Evolutionary conservation across 2,113 vertebrate genomes (phyloP).

Genomic region (Carassius auratus): DNA sequence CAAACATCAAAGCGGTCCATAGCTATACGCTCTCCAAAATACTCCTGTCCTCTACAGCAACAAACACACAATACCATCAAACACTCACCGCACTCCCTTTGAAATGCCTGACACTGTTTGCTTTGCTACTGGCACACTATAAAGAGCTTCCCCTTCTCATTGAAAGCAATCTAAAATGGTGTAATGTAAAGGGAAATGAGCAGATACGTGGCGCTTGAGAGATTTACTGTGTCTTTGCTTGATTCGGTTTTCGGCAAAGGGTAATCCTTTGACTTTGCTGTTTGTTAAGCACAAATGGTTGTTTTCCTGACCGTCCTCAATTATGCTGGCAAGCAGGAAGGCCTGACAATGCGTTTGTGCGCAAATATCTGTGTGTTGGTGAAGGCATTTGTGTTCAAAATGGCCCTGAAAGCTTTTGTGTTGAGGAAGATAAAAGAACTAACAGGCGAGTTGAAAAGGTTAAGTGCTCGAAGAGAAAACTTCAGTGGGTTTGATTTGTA

Average conservation of each 20-base stretch:
- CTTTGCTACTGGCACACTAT: constrained; percentile 69
- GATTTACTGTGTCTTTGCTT: constrained; percentile 31
- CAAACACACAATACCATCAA: constrained; percentile 77
- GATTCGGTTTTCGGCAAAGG: not conserved
- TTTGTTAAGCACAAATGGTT: constrained; percentile 36
- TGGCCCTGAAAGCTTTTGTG: constrained; percentile 25
- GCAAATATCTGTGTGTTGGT: constrained; percentile 9
- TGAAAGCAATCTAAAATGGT: constrained; percentile 76
- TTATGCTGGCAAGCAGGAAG: not conserved
- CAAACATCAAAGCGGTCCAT: constrained; percentile 72
- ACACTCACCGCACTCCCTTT: constrained; percentile 70
- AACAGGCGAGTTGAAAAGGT: constrained; percentile 51
- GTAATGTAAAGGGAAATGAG: constrained; percentile 76
- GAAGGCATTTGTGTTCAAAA: constrained; percentile 11
- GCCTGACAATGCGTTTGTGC: not conserved
- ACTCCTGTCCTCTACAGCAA: constrained; percentile 60
- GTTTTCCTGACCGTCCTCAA: not conserved
- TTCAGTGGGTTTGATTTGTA: constrained; percentile 66
- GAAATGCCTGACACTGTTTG: constrained; percentile 75
- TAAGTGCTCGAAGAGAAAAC: constrained; percentile 27
- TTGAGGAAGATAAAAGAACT: constrained; percentile 46
- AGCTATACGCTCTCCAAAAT: constrained; percentile 31
- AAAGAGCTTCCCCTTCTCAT: constrained; percentile 67
- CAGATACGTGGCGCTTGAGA: constrained; percentile 67
- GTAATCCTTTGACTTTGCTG: constrained; percentile 13